Evolutionary conservation across 2,113 vertebrate genomes (phyloP), one percentile per base, ranked within the genome.

Genomic region (Saccopteryx bilineata): DNA sequence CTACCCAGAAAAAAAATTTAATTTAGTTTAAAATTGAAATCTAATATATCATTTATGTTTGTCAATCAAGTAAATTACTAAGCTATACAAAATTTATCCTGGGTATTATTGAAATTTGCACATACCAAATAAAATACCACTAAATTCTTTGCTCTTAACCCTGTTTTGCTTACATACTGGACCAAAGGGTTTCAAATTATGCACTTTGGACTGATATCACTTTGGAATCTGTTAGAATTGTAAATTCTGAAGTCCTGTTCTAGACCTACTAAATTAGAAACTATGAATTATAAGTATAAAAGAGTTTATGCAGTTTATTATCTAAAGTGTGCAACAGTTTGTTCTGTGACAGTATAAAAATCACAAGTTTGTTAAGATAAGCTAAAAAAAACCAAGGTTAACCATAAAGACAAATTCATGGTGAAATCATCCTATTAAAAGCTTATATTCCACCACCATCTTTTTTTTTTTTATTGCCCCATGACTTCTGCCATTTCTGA

Each of bases 1-100:
- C 19, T 71, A 80, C 3, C 8, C 17, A 39, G 12, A 90, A 75
- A 83, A 79, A 88, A 83, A 79, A 88, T 39, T 21, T 82, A 24
- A 69, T 83, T 93, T 50, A 87, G 5, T 91, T 68, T 2, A n/a
- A 33, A 60, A 92, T 56, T n/a, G 71, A 87, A 96, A 81, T 96
- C 21, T 80, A 79, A 28, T 26, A 61, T 0, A 39, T 66, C 82
- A 39, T 11, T 65, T 23, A 60, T 9, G 52, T 90, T 84, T 93
- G 65, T 80, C 15, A 95, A 80, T 96, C 82, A 97, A 93, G 46
- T 90, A 92, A 81, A 61, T 85, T 68, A 95, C 76, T 95, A 96
- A 15, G 21, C 10, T 81, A 94, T 89, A 82, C 1, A 52, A 96
- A 96, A 76, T n/a, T 79, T 28, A 33, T 87, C 78, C 90, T 9